Evolutionary conservation across 2,888 invertebrate species (phyloP).

Genomic region (Quadroppia sp.): DNA sequence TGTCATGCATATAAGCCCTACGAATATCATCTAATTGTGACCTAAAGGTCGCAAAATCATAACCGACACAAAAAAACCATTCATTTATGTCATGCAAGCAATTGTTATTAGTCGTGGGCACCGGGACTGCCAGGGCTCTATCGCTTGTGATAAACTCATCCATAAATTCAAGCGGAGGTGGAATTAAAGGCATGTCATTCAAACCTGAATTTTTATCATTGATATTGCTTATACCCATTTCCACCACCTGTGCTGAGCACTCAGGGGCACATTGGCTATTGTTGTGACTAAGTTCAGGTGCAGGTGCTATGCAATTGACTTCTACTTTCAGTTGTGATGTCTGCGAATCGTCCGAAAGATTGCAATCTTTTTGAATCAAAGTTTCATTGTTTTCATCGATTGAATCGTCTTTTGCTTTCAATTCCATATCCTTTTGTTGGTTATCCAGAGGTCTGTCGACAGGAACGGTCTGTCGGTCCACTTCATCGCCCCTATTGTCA

Average conservation of each 20-base stretch:
- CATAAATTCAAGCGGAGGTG: not conserved
- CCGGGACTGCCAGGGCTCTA: not conserved
- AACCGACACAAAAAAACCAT: not conserved
- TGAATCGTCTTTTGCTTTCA: not conserved
- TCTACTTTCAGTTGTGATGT: not conserved
- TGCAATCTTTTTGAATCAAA: not conserved
- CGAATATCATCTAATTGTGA: constrained; percentile 23
- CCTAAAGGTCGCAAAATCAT: not conserved
- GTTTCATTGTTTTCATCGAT: not conserved
- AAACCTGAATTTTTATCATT: constrained; percentile 16
- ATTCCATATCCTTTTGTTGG: too few relatives aligned
- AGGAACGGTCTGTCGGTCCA: not conserved
- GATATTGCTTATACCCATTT: constrained; percentile 6
- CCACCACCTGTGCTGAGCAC: constrained; percentile 18
- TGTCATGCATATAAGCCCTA: constrained; percentile 19
- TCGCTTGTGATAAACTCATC: not conserved
- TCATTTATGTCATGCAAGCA: not conserved
- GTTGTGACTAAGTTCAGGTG: constrained; percentile 23
- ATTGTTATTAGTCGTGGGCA: not conserved
- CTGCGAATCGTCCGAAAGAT: not conserved
- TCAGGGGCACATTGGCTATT: not conserved
- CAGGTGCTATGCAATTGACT: constrained; percentile 30
- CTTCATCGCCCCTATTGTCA: not conserved
- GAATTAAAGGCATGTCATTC: constrained; percentile 8
- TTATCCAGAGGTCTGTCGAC: not conserved